Conservation (phyloP, 2,797 vertebrate species). For the Scolopax rusticola region DNA sequence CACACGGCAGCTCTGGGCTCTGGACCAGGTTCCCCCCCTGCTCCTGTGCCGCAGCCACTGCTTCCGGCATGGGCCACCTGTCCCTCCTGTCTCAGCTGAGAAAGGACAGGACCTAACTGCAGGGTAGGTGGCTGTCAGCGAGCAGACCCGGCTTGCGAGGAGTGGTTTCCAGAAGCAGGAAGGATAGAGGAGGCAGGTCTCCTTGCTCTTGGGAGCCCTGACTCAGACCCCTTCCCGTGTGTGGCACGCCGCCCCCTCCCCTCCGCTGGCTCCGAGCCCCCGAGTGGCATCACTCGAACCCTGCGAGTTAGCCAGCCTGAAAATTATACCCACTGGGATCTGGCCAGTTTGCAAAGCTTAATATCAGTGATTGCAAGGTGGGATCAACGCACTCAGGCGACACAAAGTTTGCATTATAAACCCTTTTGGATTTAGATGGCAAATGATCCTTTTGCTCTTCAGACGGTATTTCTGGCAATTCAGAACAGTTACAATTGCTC, state of each 20-base stretch:
- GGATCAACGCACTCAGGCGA: constrained; percentile 26
- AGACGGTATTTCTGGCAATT: constrained; percentile 78
- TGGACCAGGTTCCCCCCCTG: constrained; percentile 57
- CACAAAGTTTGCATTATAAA: constrained; percentile 72
- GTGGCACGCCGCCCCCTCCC: constrained; percentile 3
- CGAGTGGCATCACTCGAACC: constrained; percentile 59
- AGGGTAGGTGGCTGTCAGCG: constrained; percentile 56
- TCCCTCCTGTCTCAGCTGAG: constrained; percentile 73
- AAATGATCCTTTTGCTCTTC: constrained; percentile 73
- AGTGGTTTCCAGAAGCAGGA: constrained; percentile 57
- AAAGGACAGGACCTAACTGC: constrained; percentile 70
- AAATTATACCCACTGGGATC: constrained; percentile 68
- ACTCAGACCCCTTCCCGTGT: constrained; percentile 63
- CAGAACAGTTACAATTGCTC: constrained; percentile 64
- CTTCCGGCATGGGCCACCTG: constrained; percentile 71
- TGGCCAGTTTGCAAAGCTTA: constrained; percentile 60
- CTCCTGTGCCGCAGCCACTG: constrained; percentile 70
- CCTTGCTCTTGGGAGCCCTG: constrained; percentile 52
- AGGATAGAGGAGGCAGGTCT: constrained; percentile 45
- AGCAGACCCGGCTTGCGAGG: constrained; percentile 27
- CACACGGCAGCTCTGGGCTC: constrained; percentile 70
- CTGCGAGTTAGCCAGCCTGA: constrained; percentile 54
- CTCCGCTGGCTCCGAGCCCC: constrained; percentile 46
- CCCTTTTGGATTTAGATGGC: constrained; percentile 71
- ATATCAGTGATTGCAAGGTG: constrained; percentile 57